Evolutionary conservation across 2,797 vertebrate genomes (phyloP), one percentile per base, ranked within the genome.

Genomic region (Calcarius lapponicus): DNA sequence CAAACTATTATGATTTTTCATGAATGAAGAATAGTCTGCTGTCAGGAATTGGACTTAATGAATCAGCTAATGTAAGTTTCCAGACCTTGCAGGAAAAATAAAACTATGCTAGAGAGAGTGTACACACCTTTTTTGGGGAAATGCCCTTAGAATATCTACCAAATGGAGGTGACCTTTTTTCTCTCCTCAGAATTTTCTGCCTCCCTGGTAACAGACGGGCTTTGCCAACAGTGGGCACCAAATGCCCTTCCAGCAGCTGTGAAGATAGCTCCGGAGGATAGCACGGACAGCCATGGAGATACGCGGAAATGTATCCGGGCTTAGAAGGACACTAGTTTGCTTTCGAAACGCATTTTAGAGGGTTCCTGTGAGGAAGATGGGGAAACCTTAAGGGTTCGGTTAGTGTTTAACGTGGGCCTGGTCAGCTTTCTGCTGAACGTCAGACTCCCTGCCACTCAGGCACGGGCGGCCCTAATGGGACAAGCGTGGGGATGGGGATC

Each of bases 401-500:
- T 17, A 14, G 48, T 4, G 19, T 51, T 73, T 31, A 24, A 13
- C 1, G 14, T 11, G 58, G 28, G 42, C 11, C 58, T 14, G 42
- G 28, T 20, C 26, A 40, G 29, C 26, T 57, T 70, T 66, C 48
- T 50, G 57, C 50, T 36, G 31, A 40, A 17, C 43, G 48, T 36
- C 22, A 29, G 32, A 6, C 34, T 17, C n/a, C 53, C 19, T 4
- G 28, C 13, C 62, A 51, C 54, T 7, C 38, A 3, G 0, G 2
- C 1, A 8, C 0, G 6, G 62, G n/a, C 2, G 14, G 6, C 1
- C 40, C 76, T 13, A 0, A 5, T 0, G 11, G 15, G 21, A 50
- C n/a, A 42, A 57, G 26, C 0, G 0, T 4, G 13, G 20, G n/a
- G 16, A 40, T 1, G 51, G 11, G 18, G 28, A 38, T 25, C 10